These are phyloP conservation scores for Chrysolina haemoptera DNA, from an alignment of 2,888 invertebrate species.

Conservation along the genomic window DNA sequence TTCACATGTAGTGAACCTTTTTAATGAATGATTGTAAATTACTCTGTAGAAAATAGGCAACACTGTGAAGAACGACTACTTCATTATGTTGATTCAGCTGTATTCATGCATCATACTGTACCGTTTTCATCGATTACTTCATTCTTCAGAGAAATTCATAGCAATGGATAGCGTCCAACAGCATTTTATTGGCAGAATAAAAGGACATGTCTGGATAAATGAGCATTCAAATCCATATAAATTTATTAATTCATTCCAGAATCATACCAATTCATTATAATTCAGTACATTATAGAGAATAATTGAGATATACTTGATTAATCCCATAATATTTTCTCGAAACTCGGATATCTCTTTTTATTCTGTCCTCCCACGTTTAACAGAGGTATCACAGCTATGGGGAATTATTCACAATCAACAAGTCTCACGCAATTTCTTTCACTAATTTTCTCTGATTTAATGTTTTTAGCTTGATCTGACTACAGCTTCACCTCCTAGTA, in stretches of 20 bases:
- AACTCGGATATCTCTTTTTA: neutral
- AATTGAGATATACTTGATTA: no score
- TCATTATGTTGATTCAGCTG: no score
- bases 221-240: no score
- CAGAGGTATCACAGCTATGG: neutral
- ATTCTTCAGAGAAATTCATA: neutral
- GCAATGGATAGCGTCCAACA: constrained; percentile 7
- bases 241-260: no score
- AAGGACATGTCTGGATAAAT: neutral
- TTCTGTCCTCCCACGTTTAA: neutral
- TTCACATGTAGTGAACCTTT: neutral
- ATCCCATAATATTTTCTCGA: no score
- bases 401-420: neutral
- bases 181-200: neutral
- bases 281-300: no score
- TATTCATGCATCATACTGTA: neutral
- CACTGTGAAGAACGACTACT: no score
- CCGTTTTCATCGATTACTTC: no score
- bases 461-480: constrained; percentile 23
- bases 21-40: neutral
- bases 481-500: constrained; percentile 11
- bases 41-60: no score
- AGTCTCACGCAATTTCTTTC: neutral
- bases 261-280: no score
- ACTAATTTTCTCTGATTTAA: neutral